Evolutionary conservation across 1,140 invertebrate genomes (phyloP).

Genomic region (Apis mellifera): DNA sequence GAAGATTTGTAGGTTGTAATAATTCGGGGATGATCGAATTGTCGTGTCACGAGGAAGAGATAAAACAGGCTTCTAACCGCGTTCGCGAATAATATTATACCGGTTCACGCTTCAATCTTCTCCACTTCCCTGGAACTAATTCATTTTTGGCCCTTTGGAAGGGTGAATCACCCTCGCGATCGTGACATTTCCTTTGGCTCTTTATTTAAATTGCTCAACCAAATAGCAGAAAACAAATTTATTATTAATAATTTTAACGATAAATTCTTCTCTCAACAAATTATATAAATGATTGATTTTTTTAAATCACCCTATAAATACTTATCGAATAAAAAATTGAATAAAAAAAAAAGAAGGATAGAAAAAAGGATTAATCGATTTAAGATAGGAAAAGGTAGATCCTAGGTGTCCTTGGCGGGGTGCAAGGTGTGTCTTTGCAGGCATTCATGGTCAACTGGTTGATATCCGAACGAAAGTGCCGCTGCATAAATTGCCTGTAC

Average conservation of each 20-base stretch:
- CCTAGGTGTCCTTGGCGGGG: not conserved
- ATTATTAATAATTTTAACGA: not conserved
- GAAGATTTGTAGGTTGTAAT: not conserved
- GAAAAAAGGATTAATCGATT: not conserved
- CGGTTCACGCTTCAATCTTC: slow-evolving; percentile 29
- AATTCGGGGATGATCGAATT: not conserved
- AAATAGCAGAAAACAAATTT: not conserved
- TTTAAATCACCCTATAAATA: too few species aligned
- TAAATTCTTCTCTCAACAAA: too few species aligned
- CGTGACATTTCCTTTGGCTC: not conserved
- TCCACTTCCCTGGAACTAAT: slow-evolving; percentile 37
- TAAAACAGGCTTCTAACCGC: slow-evolving; percentile 11
- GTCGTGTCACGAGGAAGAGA: slow-evolving; percentile 2
- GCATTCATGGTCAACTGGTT: slow-evolving; percentile 63
- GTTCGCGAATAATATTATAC: slow-evolving; percentile 22
- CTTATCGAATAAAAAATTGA: too few species aligned
- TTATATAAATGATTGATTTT: too few species aligned
- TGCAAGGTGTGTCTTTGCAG: slow-evolving; percentile 49
- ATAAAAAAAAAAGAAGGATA: too few species aligned
- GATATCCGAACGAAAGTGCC: slow-evolving; percentile 71
- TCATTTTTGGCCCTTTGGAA: slow-evolving; percentile 38
- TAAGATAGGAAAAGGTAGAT: not conserved
- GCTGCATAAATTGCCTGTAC: slow-evolving; percentile 76
- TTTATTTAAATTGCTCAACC: slow-evolving; percentile 11
- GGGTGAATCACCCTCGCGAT: slow-evolving; percentile 36